A percentile compares a stretch with the other conserved stretches of the same genome.
Conservation (phyloP, 2,113 vertebrate species). For the Pedionomus torquatus region DNA sequence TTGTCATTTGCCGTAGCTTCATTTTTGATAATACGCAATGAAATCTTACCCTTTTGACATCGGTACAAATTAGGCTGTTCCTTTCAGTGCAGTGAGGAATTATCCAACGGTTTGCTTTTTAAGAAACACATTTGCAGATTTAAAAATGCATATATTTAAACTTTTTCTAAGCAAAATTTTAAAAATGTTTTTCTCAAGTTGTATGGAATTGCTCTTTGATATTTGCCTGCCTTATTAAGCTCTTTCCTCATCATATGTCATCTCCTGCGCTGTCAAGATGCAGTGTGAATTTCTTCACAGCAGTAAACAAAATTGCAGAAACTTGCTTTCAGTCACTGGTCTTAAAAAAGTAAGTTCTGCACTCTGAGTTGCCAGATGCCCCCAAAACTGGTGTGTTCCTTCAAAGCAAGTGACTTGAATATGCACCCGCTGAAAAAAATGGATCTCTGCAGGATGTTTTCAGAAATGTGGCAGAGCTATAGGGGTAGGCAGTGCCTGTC, state of each 20-base stretch:
- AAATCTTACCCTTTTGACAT: background rate
- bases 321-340: background rate
- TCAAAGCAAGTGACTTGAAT: background rate
- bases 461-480: background rate
- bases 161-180: background rate
- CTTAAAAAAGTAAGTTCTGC: background rate
- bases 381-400: background rate
- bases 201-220: background rate
- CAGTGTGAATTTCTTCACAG: background rate
- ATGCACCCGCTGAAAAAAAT: background rate
- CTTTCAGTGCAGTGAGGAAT: background rate
- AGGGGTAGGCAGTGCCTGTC: background rate
- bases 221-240: constrained; percentile 17
- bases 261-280: background rate
- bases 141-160: background rate
- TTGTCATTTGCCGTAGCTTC: background rate
- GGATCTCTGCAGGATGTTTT: background rate
- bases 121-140: background rate
- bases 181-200: background rate
- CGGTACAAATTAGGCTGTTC: background rate
- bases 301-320: constrained; percentile 8
- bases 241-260: background rate
- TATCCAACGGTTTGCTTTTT: background rate
- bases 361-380: background rate
- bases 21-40: background rate